phyloP scores from a whole-genome alignment of 2,888 invertebrate species.

The Nyleta sp. region DNA sequence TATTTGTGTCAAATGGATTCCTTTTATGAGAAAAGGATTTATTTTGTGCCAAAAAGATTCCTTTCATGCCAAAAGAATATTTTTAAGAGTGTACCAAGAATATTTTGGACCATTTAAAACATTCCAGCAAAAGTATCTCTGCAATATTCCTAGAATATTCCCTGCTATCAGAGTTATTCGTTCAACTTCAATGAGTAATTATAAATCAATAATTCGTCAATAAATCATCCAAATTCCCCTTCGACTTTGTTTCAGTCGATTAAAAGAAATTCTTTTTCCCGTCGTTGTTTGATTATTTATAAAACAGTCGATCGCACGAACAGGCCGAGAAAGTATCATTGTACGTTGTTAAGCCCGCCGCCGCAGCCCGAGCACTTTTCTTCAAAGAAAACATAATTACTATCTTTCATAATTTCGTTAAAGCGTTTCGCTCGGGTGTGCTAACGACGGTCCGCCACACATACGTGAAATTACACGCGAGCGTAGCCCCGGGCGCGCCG shows the following conservation, averaged over 20 bases:
- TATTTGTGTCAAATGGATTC: too few species aligned
- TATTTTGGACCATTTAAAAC: too few species aligned
- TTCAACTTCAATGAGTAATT: too few species aligned
- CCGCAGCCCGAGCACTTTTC: constrained; percentile 17
- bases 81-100: too few species aligned
- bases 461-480: constrained; percentile 62
- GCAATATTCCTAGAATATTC: too few species aligned
- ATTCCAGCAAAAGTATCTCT: too few species aligned
- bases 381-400: constrained; percentile 51
- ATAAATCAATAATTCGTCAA: too few species aligned
- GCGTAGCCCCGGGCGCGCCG: constrained; percentile 41
- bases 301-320: constrained; percentile 19
- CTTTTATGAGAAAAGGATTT: too few species aligned
- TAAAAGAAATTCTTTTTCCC: background rate
- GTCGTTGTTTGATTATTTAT: constrained; percentile 4
- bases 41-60: too few species aligned
- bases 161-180: too few species aligned
- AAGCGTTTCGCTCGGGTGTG: constrained; percentile 52
- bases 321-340: constrained; percentile 43
- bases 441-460: constrained; percentile 53
- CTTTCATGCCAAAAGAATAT: too few species aligned
- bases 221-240: background rate
- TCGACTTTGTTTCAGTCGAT: background rate
- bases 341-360: constrained; percentile 25
- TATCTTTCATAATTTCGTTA: constrained; percentile 65